Base-by-base conservation (phyloP, 1,140 invertebrate species). In the Spodoptera litura region DNA sequence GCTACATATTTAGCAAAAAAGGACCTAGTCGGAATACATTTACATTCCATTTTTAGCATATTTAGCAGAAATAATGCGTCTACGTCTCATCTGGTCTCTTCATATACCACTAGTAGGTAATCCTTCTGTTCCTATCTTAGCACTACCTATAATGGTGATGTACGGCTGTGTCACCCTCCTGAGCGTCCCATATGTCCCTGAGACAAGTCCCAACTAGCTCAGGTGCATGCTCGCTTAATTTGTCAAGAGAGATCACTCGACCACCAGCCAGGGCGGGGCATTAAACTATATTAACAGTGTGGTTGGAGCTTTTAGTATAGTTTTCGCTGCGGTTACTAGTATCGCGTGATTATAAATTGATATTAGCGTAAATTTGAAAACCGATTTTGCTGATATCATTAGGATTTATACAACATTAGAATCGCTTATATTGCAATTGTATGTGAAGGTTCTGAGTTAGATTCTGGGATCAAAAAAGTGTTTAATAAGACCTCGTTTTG, bases 141-240 rank as follows among this genome's bases (percentile, higher is more conserved):
- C 52, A 4, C 31, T 20, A 66, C 61, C 31, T 68, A 62, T 15
- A 68, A 72, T 72, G 52, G 44, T 68, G 53, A 77, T 52, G 51
- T 56, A 68, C 52, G 25, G 31, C 12, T 13, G 25, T 62, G 74
- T 77, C 74, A 58, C 15, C 52, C 52, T 35, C 74, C 52, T 56
- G 74, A 64, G 51, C 62, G 35, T 27, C 74, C 52, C 74, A 77
- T 77, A 68, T 77, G 74, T 77, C 52, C 51, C 27, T 20, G 52
- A 55, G 52, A 68, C 74, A 76, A 15, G 61, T 62, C 49, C 27
- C 58, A 11, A 31, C 74, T 44, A 66, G 74, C 62, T 77, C 74
- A 77, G 74, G 74, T 77, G 74, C 74, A 77, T 44, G 25, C 31
- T 56, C n/a, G 61, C 74, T 66, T 68, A 66, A 77, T 77, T 77